Evolutionary conservation across 2,888 invertebrate genomes (phyloP).

Genomic region (Isotomurus palustris): DNA sequence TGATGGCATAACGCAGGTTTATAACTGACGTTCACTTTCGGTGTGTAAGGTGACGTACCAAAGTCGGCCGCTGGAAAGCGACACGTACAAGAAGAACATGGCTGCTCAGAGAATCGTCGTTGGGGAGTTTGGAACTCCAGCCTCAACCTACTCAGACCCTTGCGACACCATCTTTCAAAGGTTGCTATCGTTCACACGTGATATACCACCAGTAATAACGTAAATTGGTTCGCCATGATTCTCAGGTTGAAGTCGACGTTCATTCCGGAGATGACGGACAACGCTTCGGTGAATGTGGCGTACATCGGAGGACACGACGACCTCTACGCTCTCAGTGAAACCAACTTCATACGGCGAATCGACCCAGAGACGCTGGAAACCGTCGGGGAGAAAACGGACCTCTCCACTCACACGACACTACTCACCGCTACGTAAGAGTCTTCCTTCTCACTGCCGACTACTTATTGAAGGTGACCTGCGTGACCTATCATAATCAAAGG

Average conservation of each 20-base stretch:
- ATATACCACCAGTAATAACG: not conserved
- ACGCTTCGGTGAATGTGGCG: slow-evolving; percentile 52
- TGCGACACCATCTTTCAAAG: slow-evolving; percentile 52
- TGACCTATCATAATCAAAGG: no score
- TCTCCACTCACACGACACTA: slow-evolving; percentile 22
- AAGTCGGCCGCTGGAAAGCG: slow-evolving; percentile 66
- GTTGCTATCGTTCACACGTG: slow-evolving; percentile 25
- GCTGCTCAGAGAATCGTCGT: slow-evolving; percentile 51
- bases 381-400: slow-evolving; percentile 40
- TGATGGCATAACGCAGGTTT: no score
- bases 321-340: slow-evolving; percentile 54
- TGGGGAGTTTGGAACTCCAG: slow-evolving; percentile 54
- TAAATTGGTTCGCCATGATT: not conserved
- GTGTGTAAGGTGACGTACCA: slow-evolving; percentile 61
- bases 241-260: slow-evolving; percentile 24
- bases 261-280: slow-evolving; percentile 51
- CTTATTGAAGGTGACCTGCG: no score
- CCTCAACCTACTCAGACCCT: slow-evolving; percentile 54
- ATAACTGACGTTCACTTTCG: no score
- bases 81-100: slow-evolving; percentile 63
- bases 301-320: slow-evolving; percentile 51
- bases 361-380: slow-evolving; percentile 52
- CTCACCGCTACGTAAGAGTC: slow-evolving; percentile 30
- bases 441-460: no score
- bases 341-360: slow-evolving; percentile 50